Evolutionary conservation across 23 tunicate genomes (phyloP).

Genomic region (Trididemnum clinides): DNA sequence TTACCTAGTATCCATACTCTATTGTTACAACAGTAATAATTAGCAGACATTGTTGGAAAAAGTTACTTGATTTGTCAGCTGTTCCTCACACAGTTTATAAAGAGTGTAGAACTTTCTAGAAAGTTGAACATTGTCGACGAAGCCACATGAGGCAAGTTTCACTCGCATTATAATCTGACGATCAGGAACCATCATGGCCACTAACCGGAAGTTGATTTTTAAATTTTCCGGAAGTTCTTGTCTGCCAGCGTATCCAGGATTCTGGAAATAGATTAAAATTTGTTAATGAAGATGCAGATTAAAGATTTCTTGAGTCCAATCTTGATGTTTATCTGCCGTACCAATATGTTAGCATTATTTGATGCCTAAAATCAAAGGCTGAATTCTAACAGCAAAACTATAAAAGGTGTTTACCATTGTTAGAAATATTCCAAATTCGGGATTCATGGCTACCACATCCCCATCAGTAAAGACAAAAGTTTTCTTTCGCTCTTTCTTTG

Average conservation of each 20-base stretch:
- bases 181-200: slow-evolving; percentile 99
- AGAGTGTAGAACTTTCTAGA: slow-evolving; percentile 96
- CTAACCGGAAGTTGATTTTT: slow-evolving; percentile 91
- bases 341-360: too few species aligned
- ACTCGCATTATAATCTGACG: slow-evolving; percentile 98
- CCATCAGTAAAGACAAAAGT: slow-evolving; percentile 94
- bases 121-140: slow-evolving; percentile 88
- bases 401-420: slow-evolving; percentile 69
- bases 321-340: too few species aligned
- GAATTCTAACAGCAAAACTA: too few species aligned
- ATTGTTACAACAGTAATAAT: too few species aligned
- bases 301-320: too few species aligned
- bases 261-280: too few species aligned
- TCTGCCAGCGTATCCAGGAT: slow-evolving; percentile 98
- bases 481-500: slow-evolving; percentile 89
- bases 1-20: too few species aligned
- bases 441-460: slow-evolving; percentile 86
- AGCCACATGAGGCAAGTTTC: slow-evolving; percentile 90
- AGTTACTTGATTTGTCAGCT: slow-evolving; percentile 90
- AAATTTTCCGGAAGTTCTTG: slow-evolving; percentile 96
- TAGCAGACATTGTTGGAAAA: too few species aligned
- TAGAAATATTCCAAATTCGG: slow-evolving; percentile 93
- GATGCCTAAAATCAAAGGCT: too few species aligned
- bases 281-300: too few species aligned
- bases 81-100: slow-evolving; percentile 97